Base-by-base conservation (phyloP, 2,113 vertebrate species). In the Bos indicus region DNA sequence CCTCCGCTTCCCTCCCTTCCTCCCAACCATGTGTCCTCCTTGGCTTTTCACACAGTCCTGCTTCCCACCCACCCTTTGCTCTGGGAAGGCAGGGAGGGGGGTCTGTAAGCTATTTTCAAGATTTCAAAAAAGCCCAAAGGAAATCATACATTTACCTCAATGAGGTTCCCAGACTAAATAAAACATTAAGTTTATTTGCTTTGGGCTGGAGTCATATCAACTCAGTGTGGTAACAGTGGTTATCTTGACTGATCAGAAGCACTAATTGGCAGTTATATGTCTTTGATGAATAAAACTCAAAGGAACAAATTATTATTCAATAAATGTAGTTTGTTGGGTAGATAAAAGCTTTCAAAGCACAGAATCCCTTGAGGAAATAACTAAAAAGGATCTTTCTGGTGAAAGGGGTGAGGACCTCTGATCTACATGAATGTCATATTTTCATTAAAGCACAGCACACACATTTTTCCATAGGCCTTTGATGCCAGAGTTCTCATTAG, bases 151-250 rank as follows among this genome's bases (percentile, higher is more conserved):
- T 95, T 97, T 96, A 95, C 95, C 95, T 97, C 95, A 60, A 46
- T 51, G 86, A 97, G 78, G 48, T 97, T 96, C 94, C 88, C 97
- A 98, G 98, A 98, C 98, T 98, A 98, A 98, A 98, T 97, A 97
- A 97, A 98, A 95, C 94, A 97, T 86, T 81, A 88, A 54, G 84
- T 95, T 97, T 97, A 86, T 94, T 98, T 97, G 97, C 96, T 97
- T 88, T 97, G 96, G 96, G 97, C 86, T 95, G 77, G 48, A 97
- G 91, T 95, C n/a, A 4, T 57, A 91, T 87, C 97, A 84, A n/a
- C 95, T 64, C 87, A 16, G 94, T 30, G 89, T 52, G 93, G 97
- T 36, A 71, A 89, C 62, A 6, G 9, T 15, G 95, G 86, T 96
- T 95, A 96, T 97, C 97, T 91, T 17, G 54, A 40, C 81, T 25